Conservation (phyloP, 2,113 vertebrate species). For the Haplochromis vanheusdeni region DNA sequence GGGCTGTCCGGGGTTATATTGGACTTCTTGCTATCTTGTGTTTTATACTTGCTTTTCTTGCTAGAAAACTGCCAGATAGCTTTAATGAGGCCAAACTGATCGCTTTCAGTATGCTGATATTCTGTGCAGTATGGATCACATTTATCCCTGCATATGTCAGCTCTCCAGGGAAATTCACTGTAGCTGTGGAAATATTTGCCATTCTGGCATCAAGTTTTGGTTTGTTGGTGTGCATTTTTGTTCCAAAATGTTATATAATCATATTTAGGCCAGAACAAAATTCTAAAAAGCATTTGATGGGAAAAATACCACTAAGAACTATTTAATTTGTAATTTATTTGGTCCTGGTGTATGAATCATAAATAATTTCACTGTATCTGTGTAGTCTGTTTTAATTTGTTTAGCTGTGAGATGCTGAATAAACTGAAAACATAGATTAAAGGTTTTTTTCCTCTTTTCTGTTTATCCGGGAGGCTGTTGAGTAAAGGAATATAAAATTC, state of each 20-base stretch:
- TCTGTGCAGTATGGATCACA: neutral
- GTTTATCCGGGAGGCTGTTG: neutral
- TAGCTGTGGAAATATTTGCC: neutral
- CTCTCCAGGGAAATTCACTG: neutral
- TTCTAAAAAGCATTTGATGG: conserved; percentile 38
- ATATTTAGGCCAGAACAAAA: conserved; percentile 43
- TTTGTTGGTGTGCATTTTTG: neutral
- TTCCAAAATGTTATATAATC: conserved; percentile 47
- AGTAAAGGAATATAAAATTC: neutral
- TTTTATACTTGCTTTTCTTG: conserved; percentile 69
- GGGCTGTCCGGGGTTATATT: conserved; percentile 67
- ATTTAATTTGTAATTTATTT: neutral
- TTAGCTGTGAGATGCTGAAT: neutral
- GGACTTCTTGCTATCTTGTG: conserved; percentile 65
- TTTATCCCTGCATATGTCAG: neutral
- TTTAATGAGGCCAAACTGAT: neutral
- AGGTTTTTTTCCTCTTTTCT: neutral
- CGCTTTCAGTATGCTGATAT: neutral
- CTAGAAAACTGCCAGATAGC: conserved; percentile 44
- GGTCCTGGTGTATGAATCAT: neutral
- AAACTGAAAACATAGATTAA: neutral
- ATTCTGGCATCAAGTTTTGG: neutral
- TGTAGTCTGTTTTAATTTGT: neutral
- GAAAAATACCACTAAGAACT: conserved; percentile 16
- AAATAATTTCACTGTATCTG: neutral